Evolutionary conservation across 2,113 vertebrate genomes (phyloP).

Genomic region (Hucho hucho): DNA sequence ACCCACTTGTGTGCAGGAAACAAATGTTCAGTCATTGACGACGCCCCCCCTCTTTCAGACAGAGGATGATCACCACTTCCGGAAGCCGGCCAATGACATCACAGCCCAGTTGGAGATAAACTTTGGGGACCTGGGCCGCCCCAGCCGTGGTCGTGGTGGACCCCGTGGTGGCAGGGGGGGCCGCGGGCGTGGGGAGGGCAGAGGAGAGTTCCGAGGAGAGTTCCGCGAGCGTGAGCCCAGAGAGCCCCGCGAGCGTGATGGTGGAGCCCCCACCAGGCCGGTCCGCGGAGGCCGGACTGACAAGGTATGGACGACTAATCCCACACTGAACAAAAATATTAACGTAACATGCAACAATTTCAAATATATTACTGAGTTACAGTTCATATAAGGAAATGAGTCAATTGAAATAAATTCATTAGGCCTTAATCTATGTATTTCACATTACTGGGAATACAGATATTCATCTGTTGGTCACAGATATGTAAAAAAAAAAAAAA

Average conservation of each 20-base stretch:
- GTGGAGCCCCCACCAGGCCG: slow-evolving; percentile 65
- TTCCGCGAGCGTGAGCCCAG: slow-evolving; percentile 27
- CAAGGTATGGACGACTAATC: slow-evolving; percentile 73
- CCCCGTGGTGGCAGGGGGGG: slow-evolving; percentile 81
- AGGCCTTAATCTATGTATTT: too few species aligned
- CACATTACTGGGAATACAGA: too few species aligned
- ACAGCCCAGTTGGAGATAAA: slow-evolving; percentile 99
- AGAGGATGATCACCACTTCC: slow-evolving; percentile 91
- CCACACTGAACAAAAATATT: not conserved
- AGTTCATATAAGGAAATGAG: too few species aligned
- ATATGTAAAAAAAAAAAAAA: too few species aligned
- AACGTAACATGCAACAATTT: not conserved
- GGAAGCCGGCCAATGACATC: slow-evolving; percentile 97
- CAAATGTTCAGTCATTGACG: not conserved
- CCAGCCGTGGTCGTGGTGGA: slow-evolving; percentile 91
- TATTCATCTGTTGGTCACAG: too few species aligned
- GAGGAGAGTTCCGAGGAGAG: slow-evolving; percentile 41
- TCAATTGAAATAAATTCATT: not conserved
- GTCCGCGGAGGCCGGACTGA: slow-evolving; percentile 86
- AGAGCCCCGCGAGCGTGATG: slow-evolving; percentile 4
- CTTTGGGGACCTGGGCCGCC: slow-evolving; percentile 94
- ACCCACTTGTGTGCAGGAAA: not conserved
- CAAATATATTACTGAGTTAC: too few species aligned
- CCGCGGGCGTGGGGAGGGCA: slow-evolving; percentile 57
- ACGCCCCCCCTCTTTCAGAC: slow-evolving; percentile 71